Conservation (phyloP, 2,888 invertebrate species). For the Napeogenes sylphis region DNA sequence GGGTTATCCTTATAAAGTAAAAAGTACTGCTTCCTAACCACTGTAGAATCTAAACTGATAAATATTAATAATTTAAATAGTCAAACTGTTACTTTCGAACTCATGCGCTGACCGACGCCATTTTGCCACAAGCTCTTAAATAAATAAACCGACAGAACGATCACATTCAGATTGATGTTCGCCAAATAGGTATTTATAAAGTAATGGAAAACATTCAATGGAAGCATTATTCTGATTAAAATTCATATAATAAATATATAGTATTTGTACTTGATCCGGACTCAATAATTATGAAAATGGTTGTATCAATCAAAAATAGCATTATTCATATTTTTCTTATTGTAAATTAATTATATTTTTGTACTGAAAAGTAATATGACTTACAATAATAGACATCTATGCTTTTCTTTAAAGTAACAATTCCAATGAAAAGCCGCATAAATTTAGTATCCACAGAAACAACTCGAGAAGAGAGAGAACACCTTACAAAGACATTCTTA, state of each 20-base stretch:
- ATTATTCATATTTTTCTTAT: not conserved
- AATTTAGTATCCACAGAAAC: slow-evolving; percentile 2
- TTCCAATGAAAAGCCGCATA: not conserved
- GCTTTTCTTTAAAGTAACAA: not conserved
- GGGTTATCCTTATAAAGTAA: too few species aligned
- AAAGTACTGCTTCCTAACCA: too few species aligned
- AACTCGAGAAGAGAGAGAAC: slow-evolving; percentile 1
- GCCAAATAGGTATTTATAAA: slow-evolving; percentile 46
- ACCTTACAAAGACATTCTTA: slow-evolving; percentile 11
- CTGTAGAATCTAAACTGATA: not conserved
- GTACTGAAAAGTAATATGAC: not conserved
- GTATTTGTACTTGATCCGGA: not conserved
- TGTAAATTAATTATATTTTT: not conserved
- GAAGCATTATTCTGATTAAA: slow-evolving; percentile 4
- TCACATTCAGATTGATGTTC: slow-evolving; percentile 42
- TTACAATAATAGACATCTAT: not conserved
- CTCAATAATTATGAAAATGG: not conserved
- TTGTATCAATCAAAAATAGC: not conserved
- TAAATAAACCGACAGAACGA: slow-evolving; percentile 39
- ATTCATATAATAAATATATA: not conserved
- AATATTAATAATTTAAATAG: not conserved
- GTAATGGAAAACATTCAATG: slow-evolving; percentile 44
- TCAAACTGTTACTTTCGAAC: not conserved
- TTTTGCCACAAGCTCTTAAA: slow-evolving; percentile 29
- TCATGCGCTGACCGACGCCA: not conserved